Base-by-base conservation (phyloP, 2,797 vertebrate genomes). In the Melanogrammus aeglefinus region DNA sequence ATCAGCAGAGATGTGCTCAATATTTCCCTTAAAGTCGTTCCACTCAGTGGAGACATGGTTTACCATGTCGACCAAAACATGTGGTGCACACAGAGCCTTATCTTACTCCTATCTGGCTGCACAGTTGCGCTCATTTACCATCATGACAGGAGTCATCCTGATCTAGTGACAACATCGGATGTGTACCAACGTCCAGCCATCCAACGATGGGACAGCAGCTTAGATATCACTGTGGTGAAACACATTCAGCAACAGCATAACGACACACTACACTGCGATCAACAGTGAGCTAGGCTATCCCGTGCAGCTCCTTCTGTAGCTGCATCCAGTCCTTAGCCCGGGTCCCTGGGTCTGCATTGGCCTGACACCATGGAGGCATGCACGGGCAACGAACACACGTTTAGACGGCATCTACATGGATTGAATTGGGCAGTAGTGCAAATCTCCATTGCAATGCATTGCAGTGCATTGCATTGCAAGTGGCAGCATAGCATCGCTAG, bases 401-500 rank as follows among this genome's bases (percentile, higher is more conserved):
- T 10, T 73, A 14, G 18, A 73, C 31, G 13, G 4, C 47, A n/a
- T 33, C 7, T 8, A 12, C 1, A 8, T 21, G 4, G 36, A n/a
- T 21, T 1, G 2, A 33, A 33, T 18, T 18, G 10, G 6, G 4
- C 6, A 33, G 71, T 13, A 31, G 18, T 35, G 71, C 33, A 35
- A 35, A 72, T 16, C 33, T 14, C 36, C 41, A 76, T 8, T 33
- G 10, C 70, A 76, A 6, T 33, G 10, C 70, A 24, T 63, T 35
- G 13, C 16, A 51, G 1, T 51, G 33, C 38, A 35, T 14, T 31
- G 8, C 14, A 18, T 31, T n/a, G 8, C 33, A 73, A 18, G 21
- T 63, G 57, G 57, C 57, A 63, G 57, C 21, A n/a, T 63, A 63
- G 57, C 57, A 63, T 63, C 57, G 21, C 41, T 77, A 44, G 21